Conservation (phyloP, 2,888 invertebrate genomes). For the Ypsolopha scabrella region DNA sequence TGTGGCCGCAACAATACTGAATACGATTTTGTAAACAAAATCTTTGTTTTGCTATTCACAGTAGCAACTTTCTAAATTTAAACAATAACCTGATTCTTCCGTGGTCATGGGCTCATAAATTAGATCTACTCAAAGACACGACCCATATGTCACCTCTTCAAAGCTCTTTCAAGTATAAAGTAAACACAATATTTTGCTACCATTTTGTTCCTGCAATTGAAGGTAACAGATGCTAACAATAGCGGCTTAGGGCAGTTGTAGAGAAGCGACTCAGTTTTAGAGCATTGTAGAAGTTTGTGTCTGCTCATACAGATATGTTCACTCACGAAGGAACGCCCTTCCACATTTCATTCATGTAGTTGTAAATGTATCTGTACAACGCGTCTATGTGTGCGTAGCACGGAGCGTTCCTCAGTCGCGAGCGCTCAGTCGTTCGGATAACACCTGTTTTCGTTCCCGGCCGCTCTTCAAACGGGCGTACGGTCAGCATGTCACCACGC, state of each 20-base stretch:
- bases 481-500: no score
- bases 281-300: not conserved
- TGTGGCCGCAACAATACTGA: constrained; percentile 23
- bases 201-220: constrained; percentile 34
- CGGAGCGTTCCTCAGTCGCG: no score
- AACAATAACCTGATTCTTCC: constrained; percentile 48
- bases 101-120: constrained; percentile 54
- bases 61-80: constrained; percentile 36
- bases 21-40: not conserved
- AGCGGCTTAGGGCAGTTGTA: constrained; percentile 21
- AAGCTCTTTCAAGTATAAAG: constrained; percentile 53
- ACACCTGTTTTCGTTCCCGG: no score
- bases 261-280: not conserved
- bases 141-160: constrained; percentile 58
- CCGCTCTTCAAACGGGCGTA: no score
- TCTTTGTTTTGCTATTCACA: not conserved
- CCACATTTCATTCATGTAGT: no score
- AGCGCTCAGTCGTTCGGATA: no score
- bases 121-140: constrained; percentile 39
- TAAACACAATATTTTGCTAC: constrained; percentile 68
- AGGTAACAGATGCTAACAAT: constrained; percentile 51
- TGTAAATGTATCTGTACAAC: no score
- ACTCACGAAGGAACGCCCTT: no score
- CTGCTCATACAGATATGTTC: no score
- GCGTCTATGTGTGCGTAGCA: no score